Evolutionary conservation across 1,140 invertebrate species (phyloP), one percentile per base, ranked within the genome.

Genomic region (Plectrocnemia conspersa): DNA sequence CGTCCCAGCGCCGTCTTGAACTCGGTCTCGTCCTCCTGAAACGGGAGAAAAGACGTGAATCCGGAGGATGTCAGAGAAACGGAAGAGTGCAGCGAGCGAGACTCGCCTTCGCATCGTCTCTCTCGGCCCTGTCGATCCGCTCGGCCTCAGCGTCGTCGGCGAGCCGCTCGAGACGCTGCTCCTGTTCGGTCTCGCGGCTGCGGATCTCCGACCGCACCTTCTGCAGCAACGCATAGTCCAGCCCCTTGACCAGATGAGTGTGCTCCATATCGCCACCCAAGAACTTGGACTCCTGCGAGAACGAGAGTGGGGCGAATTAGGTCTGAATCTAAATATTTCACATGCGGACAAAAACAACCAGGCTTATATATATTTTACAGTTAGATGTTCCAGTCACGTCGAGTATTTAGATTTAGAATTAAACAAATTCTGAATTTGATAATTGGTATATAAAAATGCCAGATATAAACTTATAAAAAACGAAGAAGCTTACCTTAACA

Each of bases 261-360:
- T 99, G 97, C 63, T 98, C 95, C 89, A 99, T 98, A 72, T 99
- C 97, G 83, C 97, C 97, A 69, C 97, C 97, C 75, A 99, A 89
- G 75, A 95, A 99, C 77, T 99, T 99, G 0, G 97, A 99, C 72
- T 99, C 95, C 72, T 75, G 64, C 21, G 70, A 70, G 36, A 54
- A 52, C n/a, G n/a, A n/a, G n/a, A n/a, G n/a, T n/a, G n/a, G n/a
- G n/a, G n/a, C n/a, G n/a, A n/a, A n/a, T n/a, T n/a, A n/a, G n/a
- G n/a, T n/a, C n/a, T n/a, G n/a, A n/a, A n/a, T n/a, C n/a, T n/a
- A n/a, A n/a, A n/a, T n/a, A n/a, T n/a, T n/a, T n/a, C n/a, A n/a
- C n/a, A n/a, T n/a, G n/a, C n/a, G n/a, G n/a, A n/a, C n/a, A n/a
- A n/a, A n/a, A n/a, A n/a, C n/a, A n/a, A n/a, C n/a, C n/a, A n/a